These are phyloP conservation scores for Bambusicola thoracicus DNA, from an alignment of 2,113 vertebrate species.

Conservation along the genomic window DNA sequence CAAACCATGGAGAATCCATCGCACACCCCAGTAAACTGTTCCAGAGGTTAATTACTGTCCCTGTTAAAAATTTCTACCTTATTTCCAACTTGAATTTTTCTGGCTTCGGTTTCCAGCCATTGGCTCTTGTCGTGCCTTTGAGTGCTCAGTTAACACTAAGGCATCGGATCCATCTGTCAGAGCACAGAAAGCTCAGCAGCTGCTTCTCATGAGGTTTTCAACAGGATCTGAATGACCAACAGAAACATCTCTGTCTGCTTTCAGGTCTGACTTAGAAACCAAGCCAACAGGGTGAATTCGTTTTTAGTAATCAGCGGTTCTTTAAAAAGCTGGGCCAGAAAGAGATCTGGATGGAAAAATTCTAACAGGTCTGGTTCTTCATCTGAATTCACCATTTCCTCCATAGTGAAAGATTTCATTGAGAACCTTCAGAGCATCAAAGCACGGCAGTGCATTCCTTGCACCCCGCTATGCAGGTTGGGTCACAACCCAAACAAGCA, in stretches of 20 bases:
- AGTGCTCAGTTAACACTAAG: conserved; percentile 13
- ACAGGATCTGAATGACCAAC: conserved; percentile 1
- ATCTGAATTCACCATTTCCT: neutral
- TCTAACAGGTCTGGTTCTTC: neutral
- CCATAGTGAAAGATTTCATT: neutral
- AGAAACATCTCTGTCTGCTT: conserved; percentile 8
- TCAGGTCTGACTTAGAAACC: neutral
- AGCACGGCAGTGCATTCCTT: neutral
- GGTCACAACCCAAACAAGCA: rapidly evolving
- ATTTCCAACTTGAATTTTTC: conserved; percentile 21
- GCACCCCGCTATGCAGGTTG: too few species aligned
- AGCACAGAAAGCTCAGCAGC: conserved; percentile 31
- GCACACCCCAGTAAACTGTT: neutral
- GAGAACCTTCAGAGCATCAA: neutral
- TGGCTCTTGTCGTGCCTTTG: conserved; percentile 38
- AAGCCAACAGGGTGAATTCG: neutral
- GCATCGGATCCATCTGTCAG: conserved; percentile 52
- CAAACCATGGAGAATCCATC: conserved; percentile 32
- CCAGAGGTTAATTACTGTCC: conserved; percentile 38
- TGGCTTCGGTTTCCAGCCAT: conserved; percentile 18
- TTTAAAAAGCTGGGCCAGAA: neutral
- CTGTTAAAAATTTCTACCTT: conserved; percentile 42
- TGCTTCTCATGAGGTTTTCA: neutral
- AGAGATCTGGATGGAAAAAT: neutral
- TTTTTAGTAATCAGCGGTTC: neutral